These are phyloP conservation scores for Steinernema scapterisci DNA, from an alignment of 2,888 invertebrate genomes.

Conservation along the genomic window DNA sequence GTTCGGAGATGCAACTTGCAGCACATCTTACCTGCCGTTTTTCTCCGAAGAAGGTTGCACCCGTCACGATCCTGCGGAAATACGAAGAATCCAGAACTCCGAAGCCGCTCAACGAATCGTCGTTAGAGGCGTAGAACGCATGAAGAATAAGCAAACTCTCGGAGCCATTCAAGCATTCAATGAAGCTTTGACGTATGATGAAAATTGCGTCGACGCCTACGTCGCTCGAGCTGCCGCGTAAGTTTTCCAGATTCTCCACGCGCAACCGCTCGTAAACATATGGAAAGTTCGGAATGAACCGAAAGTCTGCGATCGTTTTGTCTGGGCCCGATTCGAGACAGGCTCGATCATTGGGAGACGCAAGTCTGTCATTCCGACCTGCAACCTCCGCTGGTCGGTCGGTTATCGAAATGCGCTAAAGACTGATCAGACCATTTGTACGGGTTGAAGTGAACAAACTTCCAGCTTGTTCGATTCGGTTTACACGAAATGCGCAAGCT, in stretches of 20 bases:
- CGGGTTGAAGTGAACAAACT: too few relatives aligned
- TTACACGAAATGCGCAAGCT: too few relatives aligned
- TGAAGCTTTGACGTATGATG: conserved; percentile 88
- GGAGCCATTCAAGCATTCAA: conserved; percentile 72
- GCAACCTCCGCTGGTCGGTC: too few relatives aligned
- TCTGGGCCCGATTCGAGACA: too few relatives aligned
- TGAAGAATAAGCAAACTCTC: not conserved
- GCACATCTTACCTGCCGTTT: not conserved
- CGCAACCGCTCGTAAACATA: not conserved
- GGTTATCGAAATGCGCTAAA: too few relatives aligned
- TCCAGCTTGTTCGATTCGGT: too few relatives aligned
- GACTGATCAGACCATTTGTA: too few relatives aligned
- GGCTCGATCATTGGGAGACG: too few relatives aligned
- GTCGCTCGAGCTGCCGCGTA: conserved; percentile 87
- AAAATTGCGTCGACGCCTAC: conserved; percentile 86
- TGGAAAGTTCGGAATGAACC: too few relatives aligned
- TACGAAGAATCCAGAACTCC: not conserved
- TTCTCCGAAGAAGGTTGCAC: not conserved
- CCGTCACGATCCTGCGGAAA: not conserved
- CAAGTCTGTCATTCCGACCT: too few relatives aligned
- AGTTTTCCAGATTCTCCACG: conserved; percentile 4
- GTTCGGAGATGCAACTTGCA: not conserved
- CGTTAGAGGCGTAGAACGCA: not conserved
- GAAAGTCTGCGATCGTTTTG: too few relatives aligned
- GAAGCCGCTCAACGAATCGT: not conserved